Evolutionary conservation across 2,888 invertebrate genomes (phyloP), one percentile per base, ranked within the genome.

Genomic region (Torymus aiolomorphi): DNA sequence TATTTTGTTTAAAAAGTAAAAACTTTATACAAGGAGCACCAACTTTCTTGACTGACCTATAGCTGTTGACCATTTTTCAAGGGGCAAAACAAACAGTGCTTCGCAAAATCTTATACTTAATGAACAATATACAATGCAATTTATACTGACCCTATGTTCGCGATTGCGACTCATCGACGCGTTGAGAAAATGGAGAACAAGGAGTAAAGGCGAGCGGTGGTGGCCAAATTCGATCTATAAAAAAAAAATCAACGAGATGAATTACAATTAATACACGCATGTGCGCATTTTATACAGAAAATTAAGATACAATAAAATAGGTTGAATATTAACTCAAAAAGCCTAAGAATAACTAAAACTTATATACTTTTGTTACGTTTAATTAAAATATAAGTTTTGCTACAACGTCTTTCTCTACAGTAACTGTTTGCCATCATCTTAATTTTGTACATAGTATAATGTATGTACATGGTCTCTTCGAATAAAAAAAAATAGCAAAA

Each of bases 191-290:
- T 42, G 42, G 42, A 11, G 12, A 13, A 65, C 16, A 67, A 65
- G 76, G 80, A 13, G 65, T 59, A 16, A 82, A 52, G n/a, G 57
- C 66, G 14, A n/a, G 0, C 2, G 69, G 24, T n/a, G 82, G 78
- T 18, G 82, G 82, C 82, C 82, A 82, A 8, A 80, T 42, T 8
- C 62, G 65, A 65, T 83, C 84, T 83, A 56, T 57, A 71, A 82
- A 54, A 56, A 67, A 78, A 57, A 13, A 24, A 57, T 16, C 11
- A 31, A 59, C 56, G 18, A 52, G 3, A 54, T 66, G 16, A n/a
- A 13, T 42, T 57, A 65, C n/a, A 31, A 8, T 49, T 61, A 69
- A n/a, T 10, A 67, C 13, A 4, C 42, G 16, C n/a, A 42, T 13
- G 42, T 42, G 42, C 42, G 8, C 42, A 42, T 42, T 42, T 42